Evolutionary conservation across 1,140 invertebrate species (phyloP).

Genomic region (Anastatus disparis): DNA sequence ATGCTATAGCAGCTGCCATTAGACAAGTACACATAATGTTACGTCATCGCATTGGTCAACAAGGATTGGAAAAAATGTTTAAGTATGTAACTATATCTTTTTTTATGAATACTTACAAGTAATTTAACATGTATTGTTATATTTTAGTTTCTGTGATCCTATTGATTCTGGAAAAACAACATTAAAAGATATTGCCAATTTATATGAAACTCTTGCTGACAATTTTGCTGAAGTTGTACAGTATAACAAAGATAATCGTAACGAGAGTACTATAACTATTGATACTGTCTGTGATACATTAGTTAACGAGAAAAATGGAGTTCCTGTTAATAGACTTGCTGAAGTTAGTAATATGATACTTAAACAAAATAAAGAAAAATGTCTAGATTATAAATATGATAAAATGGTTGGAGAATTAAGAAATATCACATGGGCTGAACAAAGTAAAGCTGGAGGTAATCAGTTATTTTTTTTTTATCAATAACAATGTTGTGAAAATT

Average conservation of each 20-base stretch:
- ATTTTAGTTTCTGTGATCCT: constrained; percentile 78
- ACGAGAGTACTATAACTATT: constrained; percentile 80
- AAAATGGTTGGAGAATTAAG: constrained; percentile 81
- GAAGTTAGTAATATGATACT: constrained; percentile 79
- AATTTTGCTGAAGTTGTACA: constrained; percentile 91
- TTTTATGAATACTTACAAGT: constrained; percentile 33
- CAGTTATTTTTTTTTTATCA: no score
- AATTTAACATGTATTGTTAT: constrained; percentile 35
- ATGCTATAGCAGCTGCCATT: constrained; percentile 73
- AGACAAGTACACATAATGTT: constrained; percentile 74
- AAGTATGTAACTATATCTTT: constrained; percentile 65
- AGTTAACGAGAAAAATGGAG: constrained; percentile 70
- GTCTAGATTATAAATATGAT: constrained; percentile 85
- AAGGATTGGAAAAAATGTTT: constrained; percentile 75
- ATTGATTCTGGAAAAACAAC: constrained; percentile 70
- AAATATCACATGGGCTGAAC: constrained; percentile 76
- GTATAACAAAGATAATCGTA: constrained; percentile 94
- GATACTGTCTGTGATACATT: constrained; percentile 83
- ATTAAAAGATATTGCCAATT: constrained; percentile 80
- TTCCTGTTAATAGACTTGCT: constrained; percentile 77
- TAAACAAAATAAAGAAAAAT: constrained; percentile 75
- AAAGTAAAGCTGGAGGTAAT: constrained; percentile 72
- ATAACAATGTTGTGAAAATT: no score
- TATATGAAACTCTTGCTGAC: constrained; percentile 83
- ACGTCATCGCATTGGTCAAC: constrained; percentile 70